phyloP scores from a whole-genome alignment of 2,797 vertebrate species.

The Poeciliopsis gracilis region DNA sequence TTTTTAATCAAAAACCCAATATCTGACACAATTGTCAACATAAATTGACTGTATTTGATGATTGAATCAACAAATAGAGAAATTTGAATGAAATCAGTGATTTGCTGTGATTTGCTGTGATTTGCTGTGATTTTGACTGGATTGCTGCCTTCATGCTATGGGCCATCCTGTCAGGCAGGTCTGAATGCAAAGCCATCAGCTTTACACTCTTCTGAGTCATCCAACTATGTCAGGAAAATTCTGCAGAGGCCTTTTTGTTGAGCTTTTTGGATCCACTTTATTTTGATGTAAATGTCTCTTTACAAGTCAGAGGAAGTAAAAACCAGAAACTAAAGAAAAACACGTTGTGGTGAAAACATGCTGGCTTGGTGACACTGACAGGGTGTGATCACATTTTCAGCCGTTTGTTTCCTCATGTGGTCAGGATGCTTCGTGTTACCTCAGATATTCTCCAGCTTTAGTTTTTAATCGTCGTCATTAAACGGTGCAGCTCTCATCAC shows the following conservation, averaged over 20 bases:
- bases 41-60: neutral
- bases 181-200: neutral
- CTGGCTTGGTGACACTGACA: neutral
- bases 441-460: neutral
- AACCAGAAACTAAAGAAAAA: neutral
- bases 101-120: neutral
- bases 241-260: neutral
- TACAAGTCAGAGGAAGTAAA: neutral
- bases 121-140: neutral
- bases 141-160: neutral
- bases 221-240: neutral
- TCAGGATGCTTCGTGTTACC: neutral
- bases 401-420: neutral
- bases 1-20: neutral
- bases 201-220: neutral
- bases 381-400: neutral
- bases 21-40: neutral
- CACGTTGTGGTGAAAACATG: neutral
- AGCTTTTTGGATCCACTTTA: neutral
- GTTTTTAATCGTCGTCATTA: neutral
- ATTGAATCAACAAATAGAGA: neutral
- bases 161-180: neutral
- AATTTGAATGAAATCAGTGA: neutral
- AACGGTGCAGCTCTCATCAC: neutral
- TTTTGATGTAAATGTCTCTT: neutral